A percentile compares a stretch with the other conserved stretches of the same genome.
Evolutionary conservation across 1,140 invertebrate genomes (phyloP).

Genomic region (Panulirus ornatus): DNA sequence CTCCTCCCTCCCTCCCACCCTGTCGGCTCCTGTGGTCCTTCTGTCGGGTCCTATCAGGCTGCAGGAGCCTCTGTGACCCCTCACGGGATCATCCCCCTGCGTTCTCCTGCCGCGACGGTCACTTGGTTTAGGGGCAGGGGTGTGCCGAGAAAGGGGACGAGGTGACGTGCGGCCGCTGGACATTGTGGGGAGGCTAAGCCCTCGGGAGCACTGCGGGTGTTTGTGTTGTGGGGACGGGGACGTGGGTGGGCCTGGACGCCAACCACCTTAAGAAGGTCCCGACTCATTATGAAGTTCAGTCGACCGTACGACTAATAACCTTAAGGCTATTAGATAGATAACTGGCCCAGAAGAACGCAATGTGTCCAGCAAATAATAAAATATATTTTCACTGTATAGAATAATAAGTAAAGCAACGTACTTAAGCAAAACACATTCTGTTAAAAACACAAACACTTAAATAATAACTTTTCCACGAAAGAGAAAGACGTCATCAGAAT

Average conservation of each 20-base stretch:
- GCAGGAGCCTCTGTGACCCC: neutral
- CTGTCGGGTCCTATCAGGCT: neutral
- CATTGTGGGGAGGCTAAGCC: neutral
- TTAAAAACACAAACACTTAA: no score
- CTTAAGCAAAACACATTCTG: no score
- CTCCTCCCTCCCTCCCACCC: neutral
- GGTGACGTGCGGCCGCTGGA: neutral
- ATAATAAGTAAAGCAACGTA: no score
- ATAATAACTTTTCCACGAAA: no score
- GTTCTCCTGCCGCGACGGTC: neutral
- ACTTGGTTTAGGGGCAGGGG: neutral
- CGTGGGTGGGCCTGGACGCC: slow-evolving; percentile 4
- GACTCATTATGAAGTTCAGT: no score
- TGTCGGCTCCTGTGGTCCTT: neutral
- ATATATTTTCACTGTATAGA: no score
- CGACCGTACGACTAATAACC: no score
- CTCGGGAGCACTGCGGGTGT: neutral
- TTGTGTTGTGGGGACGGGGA: neutral
- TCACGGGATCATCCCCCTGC: neutral
- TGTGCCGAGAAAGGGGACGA: neutral
- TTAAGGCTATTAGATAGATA: no score
- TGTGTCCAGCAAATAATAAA: no score
- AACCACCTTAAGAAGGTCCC: no score
- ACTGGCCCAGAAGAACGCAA: no score
- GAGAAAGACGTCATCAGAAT: no score